A percentile compares a stretch with the other conserved stretches of the same genome.
These are phyloP conservation scores for Sorex maritimensis DNA, from an alignment of 2,797 vertebrate genomes.

Conservation along the genomic window DNA sequence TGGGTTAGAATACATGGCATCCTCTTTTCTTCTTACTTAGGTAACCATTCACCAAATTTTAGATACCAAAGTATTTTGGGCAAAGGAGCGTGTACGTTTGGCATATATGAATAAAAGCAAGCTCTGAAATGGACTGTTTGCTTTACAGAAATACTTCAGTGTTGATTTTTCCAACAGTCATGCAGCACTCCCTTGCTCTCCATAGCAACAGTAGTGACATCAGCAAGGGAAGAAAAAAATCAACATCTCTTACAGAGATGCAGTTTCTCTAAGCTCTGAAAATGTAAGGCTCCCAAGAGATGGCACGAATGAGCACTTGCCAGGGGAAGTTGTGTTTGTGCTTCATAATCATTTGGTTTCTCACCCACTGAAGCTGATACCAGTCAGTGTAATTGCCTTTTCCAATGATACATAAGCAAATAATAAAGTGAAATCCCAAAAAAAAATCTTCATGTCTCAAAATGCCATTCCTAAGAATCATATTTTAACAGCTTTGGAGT, in stretches of 20 bases:
- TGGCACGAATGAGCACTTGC: constrained; percentile 75
- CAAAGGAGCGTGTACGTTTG: constrained; percentile 67
- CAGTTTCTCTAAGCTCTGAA: constrained; percentile 86
- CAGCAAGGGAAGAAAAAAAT: constrained; percentile 74
- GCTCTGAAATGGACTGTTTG: constrained; percentile 72
- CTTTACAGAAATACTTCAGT: constrained; percentile 86
- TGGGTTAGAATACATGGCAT: not conserved
- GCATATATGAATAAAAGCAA: constrained; percentile 78
- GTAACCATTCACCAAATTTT: not conserved
- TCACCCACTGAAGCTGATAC: constrained; percentile 73
- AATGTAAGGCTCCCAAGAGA: constrained; percentile 85
- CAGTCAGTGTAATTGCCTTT: constrained; percentile 77
- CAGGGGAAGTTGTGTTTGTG: constrained; percentile 80
- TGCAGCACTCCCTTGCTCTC: constrained; percentile 90
- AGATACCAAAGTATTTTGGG: constrained; percentile 9
- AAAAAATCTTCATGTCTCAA: constrained; percentile 35
- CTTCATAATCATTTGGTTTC: constrained; percentile 83
- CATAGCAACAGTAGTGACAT: constrained; percentile 92
- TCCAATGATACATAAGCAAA: constrained; percentile 77
- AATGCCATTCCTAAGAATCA: constrained; percentile 53
- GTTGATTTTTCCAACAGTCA: constrained; percentile 88
- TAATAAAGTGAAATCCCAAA: constrained; percentile 34
- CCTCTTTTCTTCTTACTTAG: constrained; percentile 31
- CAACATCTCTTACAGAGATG: constrained; percentile 79
- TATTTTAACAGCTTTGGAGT: constrained; percentile 59